Evolutionary conservation across 1,140 invertebrate species (phyloP).

Genomic region (Drosophila kohkoa): DNA sequence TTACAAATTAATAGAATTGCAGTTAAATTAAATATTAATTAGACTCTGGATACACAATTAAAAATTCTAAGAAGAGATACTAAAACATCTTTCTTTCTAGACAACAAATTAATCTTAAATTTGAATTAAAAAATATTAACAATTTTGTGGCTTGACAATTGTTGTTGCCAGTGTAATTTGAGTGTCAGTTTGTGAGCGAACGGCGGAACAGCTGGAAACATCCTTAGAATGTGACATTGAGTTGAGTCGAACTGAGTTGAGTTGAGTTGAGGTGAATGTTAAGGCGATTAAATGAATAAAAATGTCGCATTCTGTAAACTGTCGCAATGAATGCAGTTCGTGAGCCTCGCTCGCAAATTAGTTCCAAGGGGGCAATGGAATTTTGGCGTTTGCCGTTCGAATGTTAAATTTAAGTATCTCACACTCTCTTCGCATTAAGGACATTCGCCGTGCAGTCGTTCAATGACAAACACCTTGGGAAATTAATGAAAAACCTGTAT

Average conservation of each 20-base stretch:
- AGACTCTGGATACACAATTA: too few relatives aligned
- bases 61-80: too few relatives aligned
- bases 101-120: too few relatives aligned
- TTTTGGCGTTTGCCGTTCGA: constrained; percentile 16
- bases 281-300: constrained; percentile 52
- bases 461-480: constrained; percentile 31
- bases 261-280: constrained; percentile 17
- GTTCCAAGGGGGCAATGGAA: constrained; percentile 45
- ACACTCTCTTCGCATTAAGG: background rate
- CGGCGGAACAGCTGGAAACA: constrained; percentile 23
- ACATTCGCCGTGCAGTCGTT: constrained; percentile 1
- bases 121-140: background rate
- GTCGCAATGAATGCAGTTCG: constrained; percentile 51
- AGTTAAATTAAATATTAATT: too few relatives aligned
- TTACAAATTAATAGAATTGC: too few relatives aligned
- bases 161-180: background rate
- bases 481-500: constrained; percentile 32
- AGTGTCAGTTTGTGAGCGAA: constrained; percentile 7
- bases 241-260: constrained; percentile 6
- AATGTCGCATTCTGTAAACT: constrained; percentile 55
- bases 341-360: constrained; percentile 31
- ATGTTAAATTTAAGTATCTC: constrained; percentile 36
- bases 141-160: background rate
- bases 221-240: constrained; percentile 7
- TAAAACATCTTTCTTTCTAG: too few relatives aligned